A percentile compares a stretch with the other conserved stretches of the same genome.
phyloP scores from a whole-genome alignment of 1,140 invertebrate species.

The Dysdera silvatica region DNA sequence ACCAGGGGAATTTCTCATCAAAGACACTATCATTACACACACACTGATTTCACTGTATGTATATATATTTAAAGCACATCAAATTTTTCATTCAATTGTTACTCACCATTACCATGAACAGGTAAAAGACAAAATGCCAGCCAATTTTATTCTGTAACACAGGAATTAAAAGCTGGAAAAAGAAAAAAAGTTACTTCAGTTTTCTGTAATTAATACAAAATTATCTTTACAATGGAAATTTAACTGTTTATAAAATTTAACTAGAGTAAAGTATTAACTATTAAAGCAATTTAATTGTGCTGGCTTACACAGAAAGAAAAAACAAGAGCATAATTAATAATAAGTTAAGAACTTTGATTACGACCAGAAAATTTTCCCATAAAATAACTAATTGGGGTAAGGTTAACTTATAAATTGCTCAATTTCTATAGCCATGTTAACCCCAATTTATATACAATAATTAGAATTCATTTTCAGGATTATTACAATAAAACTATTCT shows the following conservation, averaged over 20 bases:
- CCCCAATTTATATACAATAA: too few relatives aligned
- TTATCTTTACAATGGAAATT: not conserved
- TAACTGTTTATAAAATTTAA: not conserved
- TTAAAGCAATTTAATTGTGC: not conserved
- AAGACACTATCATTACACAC: not conserved
- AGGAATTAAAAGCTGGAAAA: constrained; percentile 19
- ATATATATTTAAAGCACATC: not conserved
- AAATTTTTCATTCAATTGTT: too few relatives aligned
- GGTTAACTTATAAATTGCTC: too few relatives aligned
- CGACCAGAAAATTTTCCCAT: too few relatives aligned
- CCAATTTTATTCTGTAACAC: constrained; percentile 17
- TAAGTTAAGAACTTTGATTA: not conserved
- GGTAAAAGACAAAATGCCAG: constrained; percentile 28
- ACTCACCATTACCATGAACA: constrained; percentile 28
- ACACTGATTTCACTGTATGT: not conserved
- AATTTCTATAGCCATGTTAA: too few relatives aligned
- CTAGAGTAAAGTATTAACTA: not conserved
- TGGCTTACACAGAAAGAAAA: not conserved
- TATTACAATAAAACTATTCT: too few relatives aligned
- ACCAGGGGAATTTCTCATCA: not conserved
- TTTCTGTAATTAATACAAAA: not conserved
- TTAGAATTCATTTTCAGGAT: too few relatives aligned
- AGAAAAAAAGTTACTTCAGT: not conserved
- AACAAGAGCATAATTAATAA: not conserved
- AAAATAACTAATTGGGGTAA: too few relatives aligned